A percentile compares a stretch with the other conserved stretches of the same genome.
Conservation (phyloP, 2,113 vertebrate genomes). For the Potamarius usumacintae region DNA sequence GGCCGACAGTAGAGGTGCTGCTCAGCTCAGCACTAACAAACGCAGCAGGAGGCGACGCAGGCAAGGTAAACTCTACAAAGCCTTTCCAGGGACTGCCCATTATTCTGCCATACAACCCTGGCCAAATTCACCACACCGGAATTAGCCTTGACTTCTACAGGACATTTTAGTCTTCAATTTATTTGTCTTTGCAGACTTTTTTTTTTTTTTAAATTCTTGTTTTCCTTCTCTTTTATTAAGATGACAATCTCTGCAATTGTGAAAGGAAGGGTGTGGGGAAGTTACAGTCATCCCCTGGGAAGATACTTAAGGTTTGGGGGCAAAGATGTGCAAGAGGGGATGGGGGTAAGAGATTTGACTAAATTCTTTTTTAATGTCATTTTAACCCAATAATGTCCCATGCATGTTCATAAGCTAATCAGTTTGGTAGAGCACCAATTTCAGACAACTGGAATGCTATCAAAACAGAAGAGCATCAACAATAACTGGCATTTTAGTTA, state of each 20-base stretch:
- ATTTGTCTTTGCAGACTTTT: slow-evolving; percentile 28
- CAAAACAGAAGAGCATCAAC: background rate
- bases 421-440: background rate
- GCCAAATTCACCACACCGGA: slow-evolving; percentile 68
- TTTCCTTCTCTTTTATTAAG: slow-evolving; percentile 51
- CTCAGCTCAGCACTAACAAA: slow-evolving; percentile 78
- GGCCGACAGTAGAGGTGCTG: slow-evolving; percentile 76
- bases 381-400: background rate
- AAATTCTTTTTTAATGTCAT: background rate
- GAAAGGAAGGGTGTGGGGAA: slow-evolving; percentile 67
- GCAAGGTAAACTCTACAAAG: slow-evolving; percentile 79
- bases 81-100: slow-evolving; percentile 79
- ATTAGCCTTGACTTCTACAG: slow-evolving; percentile 60
- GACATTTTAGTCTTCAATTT: slow-evolving; percentile 23
- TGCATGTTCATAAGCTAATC: background rate
- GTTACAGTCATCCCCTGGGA: slow-evolving; percentile 52
- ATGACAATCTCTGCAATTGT: slow-evolving; percentile 75
- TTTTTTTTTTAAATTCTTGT: slow-evolving; percentile 17
- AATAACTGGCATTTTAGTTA: too few species aligned
- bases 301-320: too few species aligned
- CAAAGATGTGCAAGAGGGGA: slow-evolving; percentile 58
- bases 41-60: slow-evolving; percentile 75
- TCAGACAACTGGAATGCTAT: background rate
- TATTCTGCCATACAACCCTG: slow-evolving; percentile 75
- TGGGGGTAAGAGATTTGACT: background rate